These are phyloP conservation scores for Suricata suricatta DNA, from an alignment of 2,113 vertebrate species.

Conservation along the genomic window DNA sequence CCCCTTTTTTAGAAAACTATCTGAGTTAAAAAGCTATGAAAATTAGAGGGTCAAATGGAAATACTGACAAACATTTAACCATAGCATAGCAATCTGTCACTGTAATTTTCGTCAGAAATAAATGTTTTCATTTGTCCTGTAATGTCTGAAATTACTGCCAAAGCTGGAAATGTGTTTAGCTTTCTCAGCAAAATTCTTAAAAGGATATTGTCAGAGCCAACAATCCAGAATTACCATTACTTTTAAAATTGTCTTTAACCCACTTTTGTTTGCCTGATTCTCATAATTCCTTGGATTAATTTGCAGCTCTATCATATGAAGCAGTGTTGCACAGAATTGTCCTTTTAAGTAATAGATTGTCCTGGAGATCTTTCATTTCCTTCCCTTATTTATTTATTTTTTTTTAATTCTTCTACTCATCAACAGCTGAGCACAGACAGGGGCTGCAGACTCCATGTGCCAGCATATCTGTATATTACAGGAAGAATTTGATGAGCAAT, in stretches of 20 bases:
- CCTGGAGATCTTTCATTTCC: background rate
- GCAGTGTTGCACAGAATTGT: background rate
- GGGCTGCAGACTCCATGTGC: background rate
- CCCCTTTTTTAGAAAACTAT: constrained; percentile 35
- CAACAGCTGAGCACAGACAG: background rate
- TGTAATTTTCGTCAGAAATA: constrained; percentile 73
- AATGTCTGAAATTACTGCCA: constrained; percentile 70
- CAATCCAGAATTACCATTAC: constrained; percentile 56
- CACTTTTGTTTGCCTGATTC: background rate
- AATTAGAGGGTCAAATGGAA: constrained; percentile 38
- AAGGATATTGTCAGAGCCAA: constrained; percentile 74
- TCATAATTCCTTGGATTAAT: constrained; percentile 15
- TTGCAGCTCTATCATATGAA: background rate
- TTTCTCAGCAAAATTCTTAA: constrained; percentile 82
- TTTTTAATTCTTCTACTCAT: background rate
- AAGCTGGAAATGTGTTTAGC: constrained; percentile 68
- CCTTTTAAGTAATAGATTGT: constrained; percentile 33
- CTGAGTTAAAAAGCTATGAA: background rate
- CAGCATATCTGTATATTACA: background rate
- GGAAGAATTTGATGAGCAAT: background rate
- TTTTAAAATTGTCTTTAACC: constrained; percentile 48
- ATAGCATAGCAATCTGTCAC: constrained; percentile 16
- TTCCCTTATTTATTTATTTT: too few relatives aligned
- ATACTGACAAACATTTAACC: constrained; percentile 60
- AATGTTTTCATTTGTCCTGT: constrained; percentile 71